Evolutionary conservation across 2,113 vertebrate genomes (phyloP).

Genomic region (Mastomys natalensis): DNA sequence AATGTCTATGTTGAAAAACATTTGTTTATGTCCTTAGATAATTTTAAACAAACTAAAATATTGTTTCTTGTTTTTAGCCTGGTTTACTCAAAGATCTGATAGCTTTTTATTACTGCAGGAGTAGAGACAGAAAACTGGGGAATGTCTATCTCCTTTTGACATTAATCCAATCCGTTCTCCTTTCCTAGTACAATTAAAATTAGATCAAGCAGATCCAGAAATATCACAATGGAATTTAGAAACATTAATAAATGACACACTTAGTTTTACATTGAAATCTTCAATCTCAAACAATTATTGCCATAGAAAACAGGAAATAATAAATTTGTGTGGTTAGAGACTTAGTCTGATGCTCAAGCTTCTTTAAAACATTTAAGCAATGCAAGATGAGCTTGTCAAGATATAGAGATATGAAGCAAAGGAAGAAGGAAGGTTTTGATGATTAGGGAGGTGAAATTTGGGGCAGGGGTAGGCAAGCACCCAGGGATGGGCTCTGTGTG

Average conservation of each 20-base stretch:
- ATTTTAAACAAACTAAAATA: neutral
- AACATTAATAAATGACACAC: neutral
- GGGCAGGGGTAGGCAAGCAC: rapidly evolving
- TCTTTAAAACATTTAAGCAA: neutral
- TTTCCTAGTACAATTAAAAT: neutral
- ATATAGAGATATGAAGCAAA: neutral
- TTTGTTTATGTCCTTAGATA: neutral
- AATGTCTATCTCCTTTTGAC: neutral
- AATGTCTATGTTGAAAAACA: neutral
- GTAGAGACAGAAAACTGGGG: neutral
- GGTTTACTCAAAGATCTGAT: neutral
- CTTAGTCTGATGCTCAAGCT: neutral
- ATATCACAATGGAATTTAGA: neutral
- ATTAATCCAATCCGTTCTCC: neutral
- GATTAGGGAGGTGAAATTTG: rapidly evolving
- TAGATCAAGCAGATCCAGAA: neutral
- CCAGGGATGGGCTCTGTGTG: neutral
- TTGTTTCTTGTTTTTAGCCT: neutral
- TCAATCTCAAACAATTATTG: neutral
- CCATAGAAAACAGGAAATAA: neutral
- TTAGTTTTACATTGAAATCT: neutral
- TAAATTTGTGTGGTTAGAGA: neutral
- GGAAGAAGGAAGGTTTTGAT: neutral
- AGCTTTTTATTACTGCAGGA: neutral
- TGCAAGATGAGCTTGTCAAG: neutral